Conservation (phyloP, 2,888 invertebrate species). For the Eucera pruinosa region DNA sequence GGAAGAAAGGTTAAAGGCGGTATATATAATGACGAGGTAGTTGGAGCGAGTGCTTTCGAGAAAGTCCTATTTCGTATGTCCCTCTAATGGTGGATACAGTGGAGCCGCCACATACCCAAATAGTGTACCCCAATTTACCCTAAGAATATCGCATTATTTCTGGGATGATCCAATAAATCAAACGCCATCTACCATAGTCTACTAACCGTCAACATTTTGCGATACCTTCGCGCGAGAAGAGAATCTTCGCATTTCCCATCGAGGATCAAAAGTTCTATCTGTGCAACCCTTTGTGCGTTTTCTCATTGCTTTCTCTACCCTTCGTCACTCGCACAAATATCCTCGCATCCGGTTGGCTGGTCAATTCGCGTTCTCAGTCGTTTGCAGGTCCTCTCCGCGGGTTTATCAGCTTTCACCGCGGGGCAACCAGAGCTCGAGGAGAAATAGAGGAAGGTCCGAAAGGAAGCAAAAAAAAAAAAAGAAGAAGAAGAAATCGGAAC, state of each 20-base stretch:
- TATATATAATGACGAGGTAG: too few relatives aligned
- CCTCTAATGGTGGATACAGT: too few relatives aligned
- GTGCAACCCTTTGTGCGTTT: background rate
- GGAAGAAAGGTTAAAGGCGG: too few relatives aligned
- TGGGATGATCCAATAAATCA: too few relatives aligned
- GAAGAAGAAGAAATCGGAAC: conserved; percentile 11
- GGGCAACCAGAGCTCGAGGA: background rate
- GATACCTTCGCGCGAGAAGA: background rate
- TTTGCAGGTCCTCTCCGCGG: conserved; percentile 2
- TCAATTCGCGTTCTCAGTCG: conserved; percentile 27
- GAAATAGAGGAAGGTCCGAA: background rate
- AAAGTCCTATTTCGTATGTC: too few relatives aligned
- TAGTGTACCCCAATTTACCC: too few relatives aligned
- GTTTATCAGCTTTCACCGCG: conserved; percentile 53
- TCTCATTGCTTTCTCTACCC: background rate
- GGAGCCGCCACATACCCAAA: too few relatives aligned
- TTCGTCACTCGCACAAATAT: conserved; percentile 18
- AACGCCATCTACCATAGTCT: too few relatives aligned
- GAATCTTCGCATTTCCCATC: too few relatives aligned
- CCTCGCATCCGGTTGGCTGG: conserved; percentile 23
- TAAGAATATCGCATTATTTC: too few relatives aligned
- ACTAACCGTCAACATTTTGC: conserved; percentile 24
- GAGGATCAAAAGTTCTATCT: conserved; percentile 8
- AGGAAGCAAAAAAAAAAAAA: background rate
- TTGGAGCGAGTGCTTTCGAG: too few relatives aligned